Evolutionary conservation across 2,113 vertebrate genomes (phyloP), one percentile per base, ranked within the genome.

Genomic region (Scopus umbretta): DNA sequence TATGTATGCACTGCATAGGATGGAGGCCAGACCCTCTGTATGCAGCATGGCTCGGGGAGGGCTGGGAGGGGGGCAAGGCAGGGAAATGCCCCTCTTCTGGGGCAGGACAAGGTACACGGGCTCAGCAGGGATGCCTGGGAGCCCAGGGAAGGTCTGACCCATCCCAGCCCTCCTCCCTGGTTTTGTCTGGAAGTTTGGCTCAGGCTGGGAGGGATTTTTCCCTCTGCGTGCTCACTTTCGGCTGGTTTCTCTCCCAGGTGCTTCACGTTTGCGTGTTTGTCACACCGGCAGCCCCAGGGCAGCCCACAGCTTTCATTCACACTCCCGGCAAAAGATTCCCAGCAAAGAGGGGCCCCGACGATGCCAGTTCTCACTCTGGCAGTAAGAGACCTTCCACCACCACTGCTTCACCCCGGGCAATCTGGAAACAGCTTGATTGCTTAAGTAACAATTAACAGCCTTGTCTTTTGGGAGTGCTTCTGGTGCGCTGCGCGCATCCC

Each of bases 401-500:
- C 1, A 3, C 84, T 34, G 80, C 91, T 81, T 92, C 81, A 90
- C 93, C 76, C 75, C 90, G 11, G 96, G 94, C 94, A 55, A 66
- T 94, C 85, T 81, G 93, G 52, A 95, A 95, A 81, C 94, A 93
- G 88, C 94, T 94, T 93, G 85, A 89, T 92, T 93, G 91, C 95
- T 96, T 96, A 95, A 97, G 82, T 84, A 97, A 97, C 95, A 96
- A 97, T 97, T 97, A 97, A 74, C 94, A 86, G 63, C 85, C 53
- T 67, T n/a, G 95, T 90, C 95, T 91, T 94, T 81, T 3, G 94
- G 96, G 96, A 96, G 82, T 0, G 32, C 62, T 91, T 53, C 75
- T 68, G 84, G 42, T 80, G 81, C 4, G 1, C 40, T 4, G 5
- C 5, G 25, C 0, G 4, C 34, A 12, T 43, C 74, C 62, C 40